phyloP scores from a whole-genome alignment of 2,113 vertebrate species.

The Arvicanthis niloticus region DNA sequence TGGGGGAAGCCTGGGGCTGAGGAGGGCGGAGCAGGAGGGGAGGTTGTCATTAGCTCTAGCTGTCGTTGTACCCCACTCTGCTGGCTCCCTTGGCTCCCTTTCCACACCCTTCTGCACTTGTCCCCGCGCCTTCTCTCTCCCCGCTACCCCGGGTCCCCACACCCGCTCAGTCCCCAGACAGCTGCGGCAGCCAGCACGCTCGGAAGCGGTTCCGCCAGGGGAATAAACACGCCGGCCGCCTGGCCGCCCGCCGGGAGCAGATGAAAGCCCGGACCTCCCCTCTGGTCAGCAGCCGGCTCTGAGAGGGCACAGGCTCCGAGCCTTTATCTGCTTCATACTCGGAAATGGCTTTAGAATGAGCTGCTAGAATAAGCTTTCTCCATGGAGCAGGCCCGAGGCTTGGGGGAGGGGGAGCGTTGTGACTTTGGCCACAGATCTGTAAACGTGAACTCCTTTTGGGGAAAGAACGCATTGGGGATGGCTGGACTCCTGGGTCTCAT shows the following conservation, averaged over 20 bases:
- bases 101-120: not conserved
- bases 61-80: not conserved
- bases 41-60: not conserved
- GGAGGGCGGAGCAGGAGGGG: not conserved
- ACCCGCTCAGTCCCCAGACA: not conserved
- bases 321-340: constrained; percentile 86
- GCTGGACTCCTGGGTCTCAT: not conserved
- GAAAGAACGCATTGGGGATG: not conserved
- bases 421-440: constrained; percentile 40
- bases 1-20: too few species aligned
- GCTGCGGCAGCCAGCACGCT: not conserved
- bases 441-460: not conserved
- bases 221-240: constrained; percentile 72
- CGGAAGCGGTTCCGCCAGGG: constrained; percentile 60
- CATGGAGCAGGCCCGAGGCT: not conserved
- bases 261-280: constrained; percentile 75
- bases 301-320: constrained; percentile 56
- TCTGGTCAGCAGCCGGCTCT: constrained; percentile 85
- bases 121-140: not conserved
- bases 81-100: not conserved
- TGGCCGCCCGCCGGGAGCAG: constrained; percentile 14
- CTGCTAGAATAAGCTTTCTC: constrained; percentile 89
- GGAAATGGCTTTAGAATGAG: constrained; percentile 91
- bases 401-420: not conserved
- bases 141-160: not conserved